Base-by-base conservation (phyloP, 1,140 invertebrate genomes). In the Drosophila paulistorum region DNA sequence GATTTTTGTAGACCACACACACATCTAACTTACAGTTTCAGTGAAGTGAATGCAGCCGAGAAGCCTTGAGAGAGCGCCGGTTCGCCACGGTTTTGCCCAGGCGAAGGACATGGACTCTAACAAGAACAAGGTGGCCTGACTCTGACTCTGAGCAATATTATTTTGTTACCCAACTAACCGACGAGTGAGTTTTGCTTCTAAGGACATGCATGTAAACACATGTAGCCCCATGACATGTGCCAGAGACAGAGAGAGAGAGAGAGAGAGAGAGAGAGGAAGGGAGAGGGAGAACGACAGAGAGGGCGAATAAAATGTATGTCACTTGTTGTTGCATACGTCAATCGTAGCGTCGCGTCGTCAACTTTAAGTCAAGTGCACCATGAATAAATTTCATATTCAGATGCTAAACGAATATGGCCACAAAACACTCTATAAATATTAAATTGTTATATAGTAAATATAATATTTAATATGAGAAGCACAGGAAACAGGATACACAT, bases 181-280 rank as follows among this genome's bases (percentile, higher is more conserved):
- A 72, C 45, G 63, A 68, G 57, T 51, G 70, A 63, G 67, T 69
- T 85, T 69, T 51, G 45, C 37, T 13, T 39, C 37, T 39, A 77
- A 78, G 65, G 65, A 78, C 77, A 85, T 74, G 81, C 77, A 80
- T 74, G 81, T 81, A 80, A 85, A 78, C 81, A 84, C 69, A 84
- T 80, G 74, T 80, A 77, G 63, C 45, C 45, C 45, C 45, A 45
- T 51, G 70, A 80, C 81, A 85, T 67, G 74, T 67, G 48, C 58
- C 65, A 37, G 35, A 37, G 68, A 66, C 71, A 61, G 51, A n/a
- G 59, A 30, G 23, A 17, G 41, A 17, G 17, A 17, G 17, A 17
- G 17, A 17, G 17, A 17, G 17, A 17, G 17, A 30, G 26, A 17
- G 41, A 30, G 30, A 30, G 6, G 30, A 30, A 30, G 30, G 6